Evolutionary conservation across 2,888 invertebrate species (phyloP).

Genomic region (Morpho deidamia): DNA sequence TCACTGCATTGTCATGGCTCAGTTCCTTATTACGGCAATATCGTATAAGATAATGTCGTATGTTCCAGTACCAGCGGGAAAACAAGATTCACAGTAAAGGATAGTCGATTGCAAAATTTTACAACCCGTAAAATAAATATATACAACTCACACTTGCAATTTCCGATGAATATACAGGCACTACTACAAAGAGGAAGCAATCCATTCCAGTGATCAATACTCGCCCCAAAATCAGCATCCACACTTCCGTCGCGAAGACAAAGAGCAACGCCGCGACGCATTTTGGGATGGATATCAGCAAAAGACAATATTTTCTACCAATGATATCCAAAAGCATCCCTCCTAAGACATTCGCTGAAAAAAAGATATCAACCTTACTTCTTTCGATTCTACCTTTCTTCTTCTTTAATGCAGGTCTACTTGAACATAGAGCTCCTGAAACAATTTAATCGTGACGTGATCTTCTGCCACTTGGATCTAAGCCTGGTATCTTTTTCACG

Average conservation of each 20-base stretch:
- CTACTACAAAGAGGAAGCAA: constrained; percentile 28
- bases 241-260: constrained; percentile 38
- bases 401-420: background rate
- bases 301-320: constrained; percentile 37
- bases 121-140: background rate
- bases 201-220: constrained; percentile 32
- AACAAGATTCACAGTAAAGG: too few species aligned
- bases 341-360: constrained; percentile 32
- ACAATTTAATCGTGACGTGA: too few species aligned
- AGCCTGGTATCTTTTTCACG: too few species aligned
- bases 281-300: constrained; percentile 42
- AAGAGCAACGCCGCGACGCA: constrained; percentile 35
- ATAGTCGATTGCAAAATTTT: too few species aligned
- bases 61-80: too few species aligned
- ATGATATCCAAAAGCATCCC: constrained; percentile 38
- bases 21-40: too few species aligned
- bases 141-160: constrained; percentile 41
- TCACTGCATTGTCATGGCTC: too few species aligned
- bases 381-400: too few species aligned
- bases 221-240: constrained; percentile 41
- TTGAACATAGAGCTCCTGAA: background rate
- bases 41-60: too few species aligned
- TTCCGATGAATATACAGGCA: constrained; percentile 49
- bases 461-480: too few species aligned
- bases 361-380: background rate